phyloP scores from a whole-genome alignment of 1,140 invertebrate species.

The Temnothorax longispinosus region DNA sequence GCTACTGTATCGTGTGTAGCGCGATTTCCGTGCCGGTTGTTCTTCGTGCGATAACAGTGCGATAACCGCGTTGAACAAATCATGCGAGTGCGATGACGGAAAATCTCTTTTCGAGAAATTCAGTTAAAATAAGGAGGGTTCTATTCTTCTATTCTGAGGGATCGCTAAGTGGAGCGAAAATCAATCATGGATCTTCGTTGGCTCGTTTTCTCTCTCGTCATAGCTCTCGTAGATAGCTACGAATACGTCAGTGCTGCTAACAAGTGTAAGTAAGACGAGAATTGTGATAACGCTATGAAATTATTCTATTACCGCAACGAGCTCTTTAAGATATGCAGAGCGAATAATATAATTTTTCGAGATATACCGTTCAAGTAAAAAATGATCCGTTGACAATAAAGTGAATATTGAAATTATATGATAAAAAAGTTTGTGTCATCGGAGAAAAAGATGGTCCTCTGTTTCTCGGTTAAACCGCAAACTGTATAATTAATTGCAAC shows the following conservation, averaged over 20 bases:
- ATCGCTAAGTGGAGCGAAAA: not conserved
- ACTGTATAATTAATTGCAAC: conserved; percentile 6
- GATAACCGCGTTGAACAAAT: not conserved
- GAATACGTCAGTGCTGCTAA: conserved; percentile 4
- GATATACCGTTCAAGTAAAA: not conserved
- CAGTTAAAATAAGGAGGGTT: not conserved
- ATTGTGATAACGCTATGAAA: not conserved
- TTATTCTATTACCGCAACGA: not conserved
- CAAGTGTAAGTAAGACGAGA: conserved; percentile 56
- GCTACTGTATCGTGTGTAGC: not conserved
- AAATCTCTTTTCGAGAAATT: not conserved
- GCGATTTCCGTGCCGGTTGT: not conserved
- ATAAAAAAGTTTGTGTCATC: not conserved
- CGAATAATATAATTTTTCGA: not conserved
- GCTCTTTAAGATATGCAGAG: not conserved
- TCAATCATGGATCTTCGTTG: conserved; percentile 43
- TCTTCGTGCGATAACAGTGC: not conserved
- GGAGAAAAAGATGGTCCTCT: not conserved
- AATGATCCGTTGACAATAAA: not conserved
- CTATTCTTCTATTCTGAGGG: not conserved
- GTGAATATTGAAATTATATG: not conserved
- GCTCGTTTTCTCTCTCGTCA: conserved; percentile 3
- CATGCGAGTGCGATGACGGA: not conserved
- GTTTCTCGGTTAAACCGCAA: not conserved
- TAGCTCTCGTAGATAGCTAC: not conserved